These are phyloP conservation scores for Lamprotornis superbus DNA, from an alignment of 2,113 vertebrate species.

Conservation along the genomic window DNA sequence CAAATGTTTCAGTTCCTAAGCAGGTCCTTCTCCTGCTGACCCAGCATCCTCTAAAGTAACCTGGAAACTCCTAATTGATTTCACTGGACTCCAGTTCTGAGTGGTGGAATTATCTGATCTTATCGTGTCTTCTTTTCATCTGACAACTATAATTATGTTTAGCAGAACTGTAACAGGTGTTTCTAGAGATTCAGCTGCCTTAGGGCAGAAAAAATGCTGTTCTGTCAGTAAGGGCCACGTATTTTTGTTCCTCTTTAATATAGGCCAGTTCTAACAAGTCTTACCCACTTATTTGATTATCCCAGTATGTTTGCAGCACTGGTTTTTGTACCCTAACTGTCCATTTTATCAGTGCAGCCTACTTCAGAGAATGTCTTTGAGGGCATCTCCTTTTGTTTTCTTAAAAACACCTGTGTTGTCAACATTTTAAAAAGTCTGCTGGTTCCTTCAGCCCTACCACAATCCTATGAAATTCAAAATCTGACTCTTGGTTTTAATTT, in stretches of 20 bases:
- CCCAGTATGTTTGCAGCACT: not conserved
- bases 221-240: not conserved
- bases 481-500: constrained; percentile 35
- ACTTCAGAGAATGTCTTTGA: constrained; percentile 5
- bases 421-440: not conserved
- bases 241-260: not conserved
- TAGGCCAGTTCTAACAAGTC: not conserved
- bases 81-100: not conserved
- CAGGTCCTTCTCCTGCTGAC: not conserved
- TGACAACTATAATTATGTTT: not conserved
- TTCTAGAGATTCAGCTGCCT: constrained; percentile 7
- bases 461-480: not conserved
- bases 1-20: not conserved
- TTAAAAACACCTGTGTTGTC: not conserved
- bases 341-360: not conserved
- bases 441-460: not conserved
- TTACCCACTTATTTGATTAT: not conserved
- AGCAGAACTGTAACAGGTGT: not conserved
- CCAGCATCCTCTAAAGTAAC: not conserved
- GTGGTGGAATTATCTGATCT: not conserved
- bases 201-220: not conserved
- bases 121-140: not conserved
- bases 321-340: not conserved
- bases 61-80: not conserved
- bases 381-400: not conserved